Evolutionary conservation across 37 sponge, comb jelly and placozoan genomes (phyloP).

Genomic region (Theonella swinhoei): DNA sequence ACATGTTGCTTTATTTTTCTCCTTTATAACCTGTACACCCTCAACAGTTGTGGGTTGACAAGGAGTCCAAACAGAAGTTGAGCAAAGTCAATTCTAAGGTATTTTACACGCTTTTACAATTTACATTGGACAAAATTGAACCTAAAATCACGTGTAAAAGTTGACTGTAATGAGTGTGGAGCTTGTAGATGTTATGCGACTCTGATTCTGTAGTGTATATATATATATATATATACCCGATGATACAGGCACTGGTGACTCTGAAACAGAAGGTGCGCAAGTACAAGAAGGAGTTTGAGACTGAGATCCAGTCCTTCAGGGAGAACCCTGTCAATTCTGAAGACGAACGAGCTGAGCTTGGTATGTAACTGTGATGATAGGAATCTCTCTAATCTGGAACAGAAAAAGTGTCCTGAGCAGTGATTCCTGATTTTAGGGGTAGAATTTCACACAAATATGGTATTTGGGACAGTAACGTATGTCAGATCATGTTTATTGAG

Average conservation of each 20-base stretch:
- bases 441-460: no score
- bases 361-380: no score
- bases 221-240: neutral
- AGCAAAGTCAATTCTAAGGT: conserved; percentile 92
- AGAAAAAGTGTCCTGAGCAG: neutral
- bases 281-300: conserved; percentile 94
- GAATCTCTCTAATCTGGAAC: no score
- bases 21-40: neutral
- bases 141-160: no score
- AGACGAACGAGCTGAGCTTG: conserved; percentile 63
- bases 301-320: conserved; percentile 64
- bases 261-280: conserved; percentile 91
- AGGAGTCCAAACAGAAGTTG: conserved; percentile 83
- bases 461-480: no score
- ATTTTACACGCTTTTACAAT: conserved; percentile 2
- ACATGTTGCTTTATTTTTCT: neutral
- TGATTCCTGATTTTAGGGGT: no score
- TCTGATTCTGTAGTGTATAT: neutral
- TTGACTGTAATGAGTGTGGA: no score
- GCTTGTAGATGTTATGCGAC: no score
- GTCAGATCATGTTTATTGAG: no score
- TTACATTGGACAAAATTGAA: neutral
- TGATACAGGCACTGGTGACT: conserved; percentile 74
- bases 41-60: conserved; percentile 88
- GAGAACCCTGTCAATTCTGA: conserved; percentile 74